These are phyloP conservation scores for Epicampocera succincta DNA, from an alignment of 2,888 invertebrate genomes.

Conservation along the genomic window DNA sequence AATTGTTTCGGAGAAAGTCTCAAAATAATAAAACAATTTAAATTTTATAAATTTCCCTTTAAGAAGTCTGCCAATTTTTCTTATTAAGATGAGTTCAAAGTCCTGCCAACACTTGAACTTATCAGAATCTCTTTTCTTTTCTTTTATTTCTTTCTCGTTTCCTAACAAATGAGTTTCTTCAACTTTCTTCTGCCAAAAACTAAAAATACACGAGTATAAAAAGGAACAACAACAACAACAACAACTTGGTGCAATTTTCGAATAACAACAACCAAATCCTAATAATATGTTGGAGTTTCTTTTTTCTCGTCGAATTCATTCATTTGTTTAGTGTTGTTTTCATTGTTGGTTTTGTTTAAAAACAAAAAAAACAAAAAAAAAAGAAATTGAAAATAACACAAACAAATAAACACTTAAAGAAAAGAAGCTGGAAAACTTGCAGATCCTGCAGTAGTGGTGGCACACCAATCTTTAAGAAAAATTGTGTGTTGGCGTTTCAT, in stretches of 20 bases:
- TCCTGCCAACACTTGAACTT: not conserved
- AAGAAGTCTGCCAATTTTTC: not conserved
- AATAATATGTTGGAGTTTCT: slow-evolving; percentile 33
- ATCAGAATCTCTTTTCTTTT: not conserved
- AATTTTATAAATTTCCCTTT: not conserved
- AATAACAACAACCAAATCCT: slow-evolving; percentile 32
- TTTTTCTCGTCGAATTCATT: slow-evolving; percentile 33
- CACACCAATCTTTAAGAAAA: not conserved
- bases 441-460: slow-evolving; percentile 10
- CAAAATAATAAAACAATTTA: no score
- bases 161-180: slow-evolving; percentile 40
- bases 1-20: no score
- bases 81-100: slow-evolving; percentile 9
- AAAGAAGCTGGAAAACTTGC: slow-evolving; percentile 29
- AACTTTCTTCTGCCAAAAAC: not conserved
- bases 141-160: no score
- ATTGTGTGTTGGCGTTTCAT: slow-evolving; percentile 21
- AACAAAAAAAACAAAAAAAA: no score
- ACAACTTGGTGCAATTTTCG: slow-evolving; percentile 10
- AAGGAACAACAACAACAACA: not conserved
- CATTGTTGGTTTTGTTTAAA: slow-evolving; percentile 17
- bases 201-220: not conserved
- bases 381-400: no score
- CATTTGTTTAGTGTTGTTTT: slow-evolving; percentile 33
- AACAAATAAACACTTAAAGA: not conserved